Conservation (phyloP, 2,888 invertebrate species). For the Eupithecia subumbrata region DNA sequence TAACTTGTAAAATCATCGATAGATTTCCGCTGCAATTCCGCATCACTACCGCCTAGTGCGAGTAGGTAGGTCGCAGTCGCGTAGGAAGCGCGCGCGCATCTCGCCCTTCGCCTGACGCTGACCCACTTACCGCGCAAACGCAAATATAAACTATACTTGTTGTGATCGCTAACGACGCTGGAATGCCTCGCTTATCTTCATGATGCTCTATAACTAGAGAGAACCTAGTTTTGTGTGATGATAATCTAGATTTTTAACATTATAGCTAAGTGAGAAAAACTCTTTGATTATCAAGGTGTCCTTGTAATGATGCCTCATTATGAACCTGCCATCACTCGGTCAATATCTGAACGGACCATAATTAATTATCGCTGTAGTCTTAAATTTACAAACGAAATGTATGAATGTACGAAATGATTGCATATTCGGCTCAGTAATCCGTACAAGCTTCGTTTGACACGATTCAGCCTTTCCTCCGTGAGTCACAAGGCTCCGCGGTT, state of each 20-base stretch:
- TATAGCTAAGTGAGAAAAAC: background rate
- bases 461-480: slow-evolving; percentile 47
- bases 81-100: slow-evolving; percentile 70
- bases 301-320: background rate
- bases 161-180: slow-evolving; percentile 44
- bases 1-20: slow-evolving; percentile 33
- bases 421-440: slow-evolving; percentile 36
- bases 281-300: background rate
- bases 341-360: no score
- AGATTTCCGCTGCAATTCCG: slow-evolving; percentile 40
- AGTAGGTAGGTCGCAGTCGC: slow-evolving; percentile 49
- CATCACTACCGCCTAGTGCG: slow-evolving; percentile 47
- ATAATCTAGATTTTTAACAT: background rate
- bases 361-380: background rate
- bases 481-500: slow-evolving; percentile 45
- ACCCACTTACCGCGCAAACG: slow-evolving; percentile 62
- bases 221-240: background rate
- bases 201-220: slow-evolving; percentile 8
- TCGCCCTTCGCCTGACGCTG: slow-evolving; percentile 70
- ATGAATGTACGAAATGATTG: slow-evolving; percentile 28
- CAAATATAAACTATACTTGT: slow-evolving; percentile 53
- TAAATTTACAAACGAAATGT: background rate
- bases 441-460: slow-evolving; percentile 41
- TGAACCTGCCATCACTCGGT: no score
- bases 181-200: slow-evolving; percentile 32